Conservation (phyloP, 2,113 vertebrate genomes). For the Cavia aperea region DNA sequence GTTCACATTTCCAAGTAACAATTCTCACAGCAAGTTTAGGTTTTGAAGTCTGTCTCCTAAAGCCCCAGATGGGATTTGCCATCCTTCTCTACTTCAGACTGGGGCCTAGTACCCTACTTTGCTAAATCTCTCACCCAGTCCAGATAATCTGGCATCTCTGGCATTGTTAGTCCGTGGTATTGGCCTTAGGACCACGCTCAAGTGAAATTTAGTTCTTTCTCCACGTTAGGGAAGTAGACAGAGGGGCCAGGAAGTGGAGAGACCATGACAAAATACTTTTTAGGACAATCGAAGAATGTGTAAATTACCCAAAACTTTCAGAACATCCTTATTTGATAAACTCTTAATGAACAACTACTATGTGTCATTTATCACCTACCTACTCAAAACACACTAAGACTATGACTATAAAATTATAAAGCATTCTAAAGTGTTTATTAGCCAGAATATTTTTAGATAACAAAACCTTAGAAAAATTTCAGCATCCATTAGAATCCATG, state of each 20-base stretch:
- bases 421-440: not conserved
- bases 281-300: not conserved
- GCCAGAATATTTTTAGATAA: slow-evolving; percentile 28
- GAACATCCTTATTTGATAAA: slow-evolving; percentile 8
- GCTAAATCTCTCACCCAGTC: not conserved
- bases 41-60: not conserved
- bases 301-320: not conserved
- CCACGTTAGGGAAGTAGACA: not conserved
- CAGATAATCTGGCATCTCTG: not conserved
- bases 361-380: not conserved
- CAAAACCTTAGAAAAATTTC: slow-evolving; percentile 1
- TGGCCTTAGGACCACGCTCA: not conserved
- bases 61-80: not conserved
- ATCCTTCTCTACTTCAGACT: not conserved
- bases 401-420: not conserved
- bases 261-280: not conserved
- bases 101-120: not conserved
- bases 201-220: not conserved
- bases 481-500: not conserved
- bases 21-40: not conserved
- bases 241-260: rapidly evolving
- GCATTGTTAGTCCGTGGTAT: not conserved
- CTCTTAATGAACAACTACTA: not conserved
- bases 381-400: not conserved
- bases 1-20: slow-evolving; percentile 27